Conservation (phyloP, 2,888 invertebrate genomes). For the Mamestra brassicae region DNA sequence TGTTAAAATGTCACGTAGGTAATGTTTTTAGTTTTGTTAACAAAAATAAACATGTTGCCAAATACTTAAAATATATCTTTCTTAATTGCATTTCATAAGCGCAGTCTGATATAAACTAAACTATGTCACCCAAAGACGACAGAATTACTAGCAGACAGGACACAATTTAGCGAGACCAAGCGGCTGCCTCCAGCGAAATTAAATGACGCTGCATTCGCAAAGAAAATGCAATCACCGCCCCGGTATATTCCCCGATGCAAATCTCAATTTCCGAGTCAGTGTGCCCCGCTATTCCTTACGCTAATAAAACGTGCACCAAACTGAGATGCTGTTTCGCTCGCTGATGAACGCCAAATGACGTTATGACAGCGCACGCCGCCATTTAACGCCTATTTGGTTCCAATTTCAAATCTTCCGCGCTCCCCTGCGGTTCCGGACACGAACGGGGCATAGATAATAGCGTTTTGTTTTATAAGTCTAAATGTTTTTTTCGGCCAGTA, state of each 20-base stretch:
- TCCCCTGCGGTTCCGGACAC: conserved; percentile 88
- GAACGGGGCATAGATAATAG: conserved; percentile 87
- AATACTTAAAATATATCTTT: conserved; percentile 9
- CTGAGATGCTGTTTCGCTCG: conserved; percentile 89
- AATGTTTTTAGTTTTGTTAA: no score
- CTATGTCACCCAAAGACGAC: conserved; percentile 63
- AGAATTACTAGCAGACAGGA: conserved; percentile 75
- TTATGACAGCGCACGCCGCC: conserved; percentile 91
- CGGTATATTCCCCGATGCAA: conserved; percentile 87
- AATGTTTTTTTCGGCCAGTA: conserved; percentile 62
- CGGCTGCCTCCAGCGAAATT: conserved; percentile 83
- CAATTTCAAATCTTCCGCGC: conserved; percentile 91
- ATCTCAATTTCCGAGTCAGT: conserved; percentile 89
- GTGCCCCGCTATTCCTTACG: conserved; percentile 90
- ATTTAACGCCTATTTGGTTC: conserved; percentile 93
- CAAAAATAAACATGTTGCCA: not conserved
- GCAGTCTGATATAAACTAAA: conserved; percentile 57
- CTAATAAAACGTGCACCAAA: conserved; percentile 90
- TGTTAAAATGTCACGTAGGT: no score
- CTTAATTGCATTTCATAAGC: conserved; percentile 50
- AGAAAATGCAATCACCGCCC: conserved; percentile 90
- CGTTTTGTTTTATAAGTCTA: conserved; percentile 82
- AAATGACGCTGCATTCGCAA: conserved; percentile 88
- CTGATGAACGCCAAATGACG: conserved; percentile 91
- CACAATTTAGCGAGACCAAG: conserved; percentile 82